Base-by-base conservation (phyloP, 2,888 invertebrate species). In the Resseliella maxima region DNA sequence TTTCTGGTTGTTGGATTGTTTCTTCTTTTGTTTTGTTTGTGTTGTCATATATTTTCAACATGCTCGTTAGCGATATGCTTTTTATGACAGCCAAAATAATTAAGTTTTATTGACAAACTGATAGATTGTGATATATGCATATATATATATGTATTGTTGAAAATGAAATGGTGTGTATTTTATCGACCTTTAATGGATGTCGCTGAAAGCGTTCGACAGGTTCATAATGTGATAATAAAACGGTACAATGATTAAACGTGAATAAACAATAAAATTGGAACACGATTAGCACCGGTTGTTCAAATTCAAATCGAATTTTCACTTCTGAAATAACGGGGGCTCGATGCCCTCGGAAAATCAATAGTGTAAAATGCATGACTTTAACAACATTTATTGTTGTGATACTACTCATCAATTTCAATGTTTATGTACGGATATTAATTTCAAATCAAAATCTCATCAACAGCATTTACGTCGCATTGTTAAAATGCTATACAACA, bases 391-490 rank as follows among this genome's bases (percentile, higher is more conserved):
- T 27, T 27, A n/a, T 59, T 27, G 24, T 59, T 15, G n/a, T 3
- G n/a, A 21, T 15, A 31, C 27, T 15, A 15, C 31, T 72, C 72
- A 35, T 72, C 72, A 72, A 27, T 72, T 31, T 31, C 1, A 15
- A 10, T 72, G 2, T 72, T 72, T 72, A 72, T 18, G 35, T 12
- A 8, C 31, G 72, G 72, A 72, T 72, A 72, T 72, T 31, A 72
- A 15, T 72, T 72, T 72, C 72, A 72, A 72, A 72, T 72, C 72
- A 72, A 72, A 72, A 18, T 72, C 72, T 31, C 72, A 72, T 72
- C 31, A 72, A 72, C 72, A 5, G 10, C 15, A 31, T 72, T 72
- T 72, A 72, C 35, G 12, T 72, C 35, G 15, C 59, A 59, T 31
- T 31, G 18, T 72, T 31, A 27, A 72, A 72, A 59, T 41, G 41